These are phyloP conservation scores for Parasteatoda lunata DNA, from an alignment of 2,888 invertebrate genomes.

Conservation along the genomic window DNA sequence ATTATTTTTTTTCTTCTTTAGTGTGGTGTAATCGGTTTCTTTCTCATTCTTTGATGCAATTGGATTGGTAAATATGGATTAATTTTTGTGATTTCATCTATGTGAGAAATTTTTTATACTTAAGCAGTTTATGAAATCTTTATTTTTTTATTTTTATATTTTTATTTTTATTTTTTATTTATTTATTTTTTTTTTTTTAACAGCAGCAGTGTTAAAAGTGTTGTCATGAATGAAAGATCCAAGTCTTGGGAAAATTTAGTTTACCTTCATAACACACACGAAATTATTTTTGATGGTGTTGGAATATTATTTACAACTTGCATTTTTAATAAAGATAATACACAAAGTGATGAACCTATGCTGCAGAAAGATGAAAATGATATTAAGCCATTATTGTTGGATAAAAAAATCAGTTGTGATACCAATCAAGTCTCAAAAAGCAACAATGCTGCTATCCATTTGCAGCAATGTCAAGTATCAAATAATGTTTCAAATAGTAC, in stretches of 20 bases:
- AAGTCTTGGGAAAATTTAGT: neutral
- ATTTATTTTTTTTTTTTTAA: neutral
- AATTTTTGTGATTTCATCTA: too few relatives aligned
- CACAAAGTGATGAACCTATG: too few relatives aligned
- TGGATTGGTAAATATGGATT: neutral
- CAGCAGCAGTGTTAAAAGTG: neutral
- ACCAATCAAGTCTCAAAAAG: too few relatives aligned
- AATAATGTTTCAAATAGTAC: too few relatives aligned
- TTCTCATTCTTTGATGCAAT: neutral
- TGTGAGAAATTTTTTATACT: neutral
- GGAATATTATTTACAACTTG: slow-evolving; percentile 29
- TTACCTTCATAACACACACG: neutral
- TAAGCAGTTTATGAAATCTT: neutral
- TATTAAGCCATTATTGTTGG: too few relatives aligned
- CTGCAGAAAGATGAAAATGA: too few relatives aligned
- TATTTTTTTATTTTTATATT: neutral
- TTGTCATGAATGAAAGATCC: too few relatives aligned
- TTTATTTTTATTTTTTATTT: slow-evolving; percentile 4
- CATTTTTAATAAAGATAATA: neutral
- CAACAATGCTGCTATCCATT: too few relatives aligned
- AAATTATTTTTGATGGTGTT: neutral
- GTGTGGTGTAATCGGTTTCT: too few relatives aligned
- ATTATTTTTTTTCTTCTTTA: too few relatives aligned
- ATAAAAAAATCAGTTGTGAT: too few relatives aligned
- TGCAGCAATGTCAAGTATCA: too few relatives aligned